Base-by-base conservation (phyloP, 2,888 invertebrate species). In the Unio pictorum region DNA sequence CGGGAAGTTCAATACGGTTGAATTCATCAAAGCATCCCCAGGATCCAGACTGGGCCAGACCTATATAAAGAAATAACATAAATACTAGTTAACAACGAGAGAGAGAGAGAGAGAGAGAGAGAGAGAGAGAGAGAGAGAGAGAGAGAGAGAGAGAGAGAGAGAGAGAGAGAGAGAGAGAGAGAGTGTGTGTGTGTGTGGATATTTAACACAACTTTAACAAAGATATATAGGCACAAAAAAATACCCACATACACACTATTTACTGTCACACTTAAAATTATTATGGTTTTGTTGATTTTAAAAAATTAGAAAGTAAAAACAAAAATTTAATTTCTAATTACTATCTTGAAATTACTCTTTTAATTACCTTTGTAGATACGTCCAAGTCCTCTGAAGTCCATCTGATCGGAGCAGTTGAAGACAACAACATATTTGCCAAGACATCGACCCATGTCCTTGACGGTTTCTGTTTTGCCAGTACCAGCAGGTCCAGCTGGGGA, bases 401-500 rank as follows among this genome's bases (percentile, higher is more conserved):
- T 90, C 85, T 90, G 90, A 81, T 90, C 90, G 1, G 90, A 90
- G 74, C 90, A 90, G 82, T 90, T 90, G 84, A 90, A 90, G 69
- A 90, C 90, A 15, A 90, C 90, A 5, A 90, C 90, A 75, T 90
- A 90, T 73, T 90, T 90, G 55, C 90, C 90, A 18, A 90, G 86
- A 81, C 90, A 90, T 26, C 90, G 82, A 11, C 90, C 90, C 90
- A 90, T 90, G 80, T 90, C 90, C 74, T 86, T 86, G 67, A 81
- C 80, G 23, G 90, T 90, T 79, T 90, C 90, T 18, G 90, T 90
- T 76, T 90, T 90, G 7, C 98, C 98, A 0, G 98, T 98, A 18
- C 98, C 98, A 0, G 98, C 98, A 3, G 98, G 98, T 0, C 98
- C 98, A 82, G 97, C 97, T 0, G 98, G 98, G 23, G 96, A 96